A percentile compares a stretch with the other conserved stretches of the same genome.
These are phyloP conservation scores for Bubalus kerabau DNA, from an alignment of 2,113 vertebrate genomes.

Conservation along the genomic window DNA sequence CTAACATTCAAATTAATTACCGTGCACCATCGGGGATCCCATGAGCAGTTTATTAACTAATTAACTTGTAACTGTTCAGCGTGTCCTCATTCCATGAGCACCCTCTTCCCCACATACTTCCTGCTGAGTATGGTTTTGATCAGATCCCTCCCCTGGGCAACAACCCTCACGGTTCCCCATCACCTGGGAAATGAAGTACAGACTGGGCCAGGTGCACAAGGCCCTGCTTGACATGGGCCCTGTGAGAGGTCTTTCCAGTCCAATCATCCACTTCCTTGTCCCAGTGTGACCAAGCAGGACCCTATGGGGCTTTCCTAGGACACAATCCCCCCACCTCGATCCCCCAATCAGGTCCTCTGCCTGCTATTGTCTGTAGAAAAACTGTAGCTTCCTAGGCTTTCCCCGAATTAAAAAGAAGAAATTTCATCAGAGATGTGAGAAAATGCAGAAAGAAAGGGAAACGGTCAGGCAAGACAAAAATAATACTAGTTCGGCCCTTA, in stretches of 20 bases:
- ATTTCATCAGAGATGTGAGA: neutral
- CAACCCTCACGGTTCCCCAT: neutral
- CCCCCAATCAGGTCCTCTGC: neutral
- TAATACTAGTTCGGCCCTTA: neutral
- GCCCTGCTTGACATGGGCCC: accelerated
- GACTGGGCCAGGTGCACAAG: neutral
- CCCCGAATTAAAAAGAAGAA: neutral
- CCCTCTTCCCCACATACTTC: neutral
- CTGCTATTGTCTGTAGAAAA: neutral
- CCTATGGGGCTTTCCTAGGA: neutral
- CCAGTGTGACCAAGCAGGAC: neutral
- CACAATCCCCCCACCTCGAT: accelerated
- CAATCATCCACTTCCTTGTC: neutral
- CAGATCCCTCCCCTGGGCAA: neutral
- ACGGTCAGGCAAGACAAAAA: neutral
- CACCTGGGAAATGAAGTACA: neutral
- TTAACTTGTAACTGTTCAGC: conserved; percentile 27
- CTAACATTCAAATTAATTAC: conserved; percentile 60
- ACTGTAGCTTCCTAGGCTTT: neutral
- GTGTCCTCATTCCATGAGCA: neutral
- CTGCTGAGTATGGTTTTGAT: neutral
- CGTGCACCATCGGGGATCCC: conserved; percentile 5
- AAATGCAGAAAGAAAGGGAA: neutral
- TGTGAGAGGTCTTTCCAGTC: neutral
- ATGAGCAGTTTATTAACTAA: conserved; percentile 45